These are phyloP conservation scores for Sabellastarte sp. DNA, from an alignment of 2,888 invertebrate genomes.

Conservation along the genomic window DNA sequence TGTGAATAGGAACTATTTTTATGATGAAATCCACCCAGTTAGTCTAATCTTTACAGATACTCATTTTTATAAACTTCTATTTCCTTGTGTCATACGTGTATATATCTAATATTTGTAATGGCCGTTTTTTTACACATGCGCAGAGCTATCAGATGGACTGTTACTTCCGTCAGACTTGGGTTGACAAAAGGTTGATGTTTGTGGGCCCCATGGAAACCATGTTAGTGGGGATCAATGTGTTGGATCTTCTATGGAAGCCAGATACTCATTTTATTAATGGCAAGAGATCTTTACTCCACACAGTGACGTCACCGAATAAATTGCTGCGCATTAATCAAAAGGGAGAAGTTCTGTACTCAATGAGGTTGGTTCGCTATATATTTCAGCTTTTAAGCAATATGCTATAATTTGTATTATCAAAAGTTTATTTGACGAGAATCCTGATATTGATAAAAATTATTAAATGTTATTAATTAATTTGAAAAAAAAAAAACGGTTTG, in stretches of 20 bases:
- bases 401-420: too few relatives aligned
- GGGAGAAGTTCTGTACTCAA: constrained; percentile 88
- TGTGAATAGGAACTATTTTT: too few relatives aligned
- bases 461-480: too few relatives aligned
- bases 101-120: too few relatives aligned
- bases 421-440: too few relatives aligned
- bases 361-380: constrained; percentile 69
- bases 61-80: too few relatives aligned
- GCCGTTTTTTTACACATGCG: neutral
- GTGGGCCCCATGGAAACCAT: constrained; percentile 31
- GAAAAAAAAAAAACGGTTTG: too few relatives aligned
- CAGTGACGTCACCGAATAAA: constrained; percentile 92
- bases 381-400: too few relatives aligned
- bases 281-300: constrained; percentile 90
- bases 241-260: constrained; percentile 51
- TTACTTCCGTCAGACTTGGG: constrained; percentile 41
- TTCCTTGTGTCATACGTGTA: too few relatives aligned
- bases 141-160: constrained; percentile 41
- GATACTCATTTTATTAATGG: constrained; percentile 79
- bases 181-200: constrained; percentile 35
- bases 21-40: too few relatives aligned
- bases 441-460: too few relatives aligned
- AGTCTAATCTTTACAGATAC: too few relatives aligned
- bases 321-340: constrained; percentile 83
- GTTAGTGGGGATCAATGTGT: constrained; percentile 41